Base-by-base conservation (phyloP, 2,888 invertebrate species). In the Oscheius sp. region DNA sequence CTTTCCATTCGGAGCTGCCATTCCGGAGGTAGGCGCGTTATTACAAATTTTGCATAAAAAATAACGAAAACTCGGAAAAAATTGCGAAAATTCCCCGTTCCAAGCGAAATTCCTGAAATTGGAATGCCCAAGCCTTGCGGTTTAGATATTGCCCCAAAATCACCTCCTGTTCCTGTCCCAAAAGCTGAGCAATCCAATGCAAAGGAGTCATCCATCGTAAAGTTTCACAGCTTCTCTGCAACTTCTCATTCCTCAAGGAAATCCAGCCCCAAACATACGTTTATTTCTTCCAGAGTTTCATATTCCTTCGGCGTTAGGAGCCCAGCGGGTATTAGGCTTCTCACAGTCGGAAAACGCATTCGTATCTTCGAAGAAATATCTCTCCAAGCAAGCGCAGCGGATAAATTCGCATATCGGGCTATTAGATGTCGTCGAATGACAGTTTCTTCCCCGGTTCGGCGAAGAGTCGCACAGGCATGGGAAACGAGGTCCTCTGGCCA, bases 191-290 rank as follows among this genome's bases (percentile, higher is more conserved):
- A 9, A 81, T 61, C 85, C 85, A 85, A 55, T 84, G 82, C 23
- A 86, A 70, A 2, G 85, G 85, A 18, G 84, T 73, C 76, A 83
- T 74, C 85, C 85, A 86, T 9, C 84, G 77, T 3, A 77, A 70
- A 9, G 77, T 69, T 29, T 77, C 76, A 66, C 78, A 77, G 12
- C 76, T 73, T 7, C 23, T 66, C 82, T 82, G n/a, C n/a, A 46
- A 63, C 21, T 58, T 58, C 7, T 12, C 9, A 7, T 16, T 27
- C 27, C 3, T 58, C 12, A 55, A 23, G n/a, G 13, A 7, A n/a
- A n/a, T n/a, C n/a, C n/a, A n/a, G n/a, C n/a, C n/a, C n/a, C n/a
- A n/a, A n/a, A n/a, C n/a, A 18, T 35, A 76, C 80, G 72, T 80
- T 70, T 29, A 78, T 68, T 21, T 68, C 69, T 49, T 83, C 83